Evolutionary conservation across 2,797 vertebrate genomes (phyloP).

Genomic region (Eulemur mongoz): DNA sequence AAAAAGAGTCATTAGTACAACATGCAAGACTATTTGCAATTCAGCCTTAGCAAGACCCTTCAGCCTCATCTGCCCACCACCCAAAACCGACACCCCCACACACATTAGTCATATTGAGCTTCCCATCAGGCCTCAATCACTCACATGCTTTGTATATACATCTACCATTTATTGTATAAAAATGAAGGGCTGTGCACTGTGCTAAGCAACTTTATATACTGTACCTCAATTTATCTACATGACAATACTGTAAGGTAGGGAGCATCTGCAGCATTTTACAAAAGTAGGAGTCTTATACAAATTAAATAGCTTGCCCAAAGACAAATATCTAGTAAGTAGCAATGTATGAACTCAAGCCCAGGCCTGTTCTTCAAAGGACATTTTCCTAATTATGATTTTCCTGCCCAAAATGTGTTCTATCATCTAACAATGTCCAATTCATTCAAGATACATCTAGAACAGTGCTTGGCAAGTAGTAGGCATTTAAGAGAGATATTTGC

Average conservation of each 20-base stretch:
- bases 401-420: slow-evolving; percentile 38
- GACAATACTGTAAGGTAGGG: background rate
- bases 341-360: slow-evolving; percentile 44
- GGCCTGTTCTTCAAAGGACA: slow-evolving; percentile 35
- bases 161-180: background rate
- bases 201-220: slow-evolving; percentile 1
- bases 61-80: background rate
- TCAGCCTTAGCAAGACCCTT: background rate
- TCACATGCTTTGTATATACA: background rate
- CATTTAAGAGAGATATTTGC: slow-evolving; percentile 24
- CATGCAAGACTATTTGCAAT: background rate
- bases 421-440: background rate
- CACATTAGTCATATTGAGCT: background rate
- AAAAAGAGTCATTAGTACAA: background rate
- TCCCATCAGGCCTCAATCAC: background rate
- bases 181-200: background rate
- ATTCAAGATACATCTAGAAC: slow-evolving; percentile 40
- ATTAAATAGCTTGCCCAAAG: slow-evolving; percentile 23
- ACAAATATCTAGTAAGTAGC: slow-evolving; percentile 17
- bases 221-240: background rate
- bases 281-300: slow-evolving; percentile 19
- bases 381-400: slow-evolving; percentile 23
- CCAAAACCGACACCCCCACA: background rate
- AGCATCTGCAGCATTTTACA: background rate
- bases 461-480: slow-evolving; percentile 12